phyloP scores from a whole-genome alignment of 2,797 vertebrate species.

The Iguana delicatissima region DNA sequence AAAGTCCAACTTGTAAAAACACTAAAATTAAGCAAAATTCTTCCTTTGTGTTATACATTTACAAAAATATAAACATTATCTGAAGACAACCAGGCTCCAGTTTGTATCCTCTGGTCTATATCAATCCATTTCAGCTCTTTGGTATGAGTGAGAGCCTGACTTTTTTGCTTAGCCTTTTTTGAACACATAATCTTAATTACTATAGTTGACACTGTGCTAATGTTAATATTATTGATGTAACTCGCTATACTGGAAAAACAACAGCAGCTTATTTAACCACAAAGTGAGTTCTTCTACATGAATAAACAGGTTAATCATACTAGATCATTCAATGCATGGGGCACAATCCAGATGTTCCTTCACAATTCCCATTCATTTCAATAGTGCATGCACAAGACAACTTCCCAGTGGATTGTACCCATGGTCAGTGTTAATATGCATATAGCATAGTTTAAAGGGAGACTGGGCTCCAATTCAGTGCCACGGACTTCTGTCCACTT shows the following conservation, averaged over 20 bases:
- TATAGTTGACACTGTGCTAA: constrained; percentile 57
- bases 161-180: neutral
- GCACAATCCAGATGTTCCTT: neutral
- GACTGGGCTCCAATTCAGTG: neutral
- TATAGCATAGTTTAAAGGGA: neutral
- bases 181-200: constrained; percentile 14
- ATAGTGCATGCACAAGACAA: neutral
- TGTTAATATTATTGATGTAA: neutral
- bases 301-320: constrained; percentile 53
- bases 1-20: constrained; percentile 56
- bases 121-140: constrained; percentile 51
- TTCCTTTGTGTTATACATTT: constrained; percentile 55
- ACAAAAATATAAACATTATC: constrained; percentile 56
- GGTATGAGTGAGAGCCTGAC: constrained; percentile 8
- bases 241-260: constrained; percentile 37
- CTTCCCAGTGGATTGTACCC: neutral
- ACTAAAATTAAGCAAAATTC: constrained; percentile 56
- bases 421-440: neutral
- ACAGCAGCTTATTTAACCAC: constrained; percentile 10
- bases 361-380: neutral
- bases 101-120: constrained; percentile 47
- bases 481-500: neutral
- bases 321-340: constrained; percentile 51
- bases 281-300: constrained; percentile 35
- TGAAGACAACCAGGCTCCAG: constrained; percentile 42